Conservation (phyloP, 1,140 invertebrate species). For the Danaus melanippus region DNA sequence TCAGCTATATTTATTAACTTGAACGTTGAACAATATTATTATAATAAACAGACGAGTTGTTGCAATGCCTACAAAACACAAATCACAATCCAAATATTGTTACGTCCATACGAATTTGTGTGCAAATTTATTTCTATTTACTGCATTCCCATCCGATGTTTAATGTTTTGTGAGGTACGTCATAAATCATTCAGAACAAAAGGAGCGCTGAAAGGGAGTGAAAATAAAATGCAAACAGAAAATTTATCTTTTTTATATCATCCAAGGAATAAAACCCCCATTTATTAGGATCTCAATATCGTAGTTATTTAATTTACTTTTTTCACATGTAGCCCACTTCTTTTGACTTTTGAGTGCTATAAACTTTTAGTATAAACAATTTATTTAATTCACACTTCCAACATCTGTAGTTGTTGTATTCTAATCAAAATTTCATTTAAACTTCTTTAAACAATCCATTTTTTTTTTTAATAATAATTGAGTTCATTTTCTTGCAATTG, state of each 20-base stretch:
- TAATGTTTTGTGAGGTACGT: constrained; percentile 56
- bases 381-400: too few relatives aligned
- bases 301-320: neutral
- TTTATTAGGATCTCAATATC: constrained; percentile 38
- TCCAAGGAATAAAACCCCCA: constrained; percentile 31
- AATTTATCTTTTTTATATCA: constrained; percentile 46
- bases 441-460: too few relatives aligned
- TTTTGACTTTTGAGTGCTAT: too few relatives aligned
- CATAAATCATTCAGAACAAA: constrained; percentile 58
- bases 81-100: constrained; percentile 7
- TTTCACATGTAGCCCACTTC: too few relatives aligned
- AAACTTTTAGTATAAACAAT: too few relatives aligned
- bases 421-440: too few relatives aligned
- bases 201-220: constrained; percentile 30
- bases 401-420: too few relatives aligned
- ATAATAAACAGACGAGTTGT: neutral
- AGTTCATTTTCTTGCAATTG: too few relatives aligned
- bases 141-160: constrained; percentile 43
- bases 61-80: constrained; percentile 6
- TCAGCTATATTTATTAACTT: too few relatives aligned
- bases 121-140: constrained; percentile 42
- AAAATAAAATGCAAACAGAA: constrained; percentile 48
- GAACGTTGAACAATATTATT: too few relatives aligned
- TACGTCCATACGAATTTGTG: constrained; percentile 17
- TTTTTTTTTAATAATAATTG: too few relatives aligned